A percentile compares a stretch with the other conserved stretches of the same genome.
Conservation (phyloP, 2,797 vertebrate genomes). For the Danio jaintianensis region DNA sequence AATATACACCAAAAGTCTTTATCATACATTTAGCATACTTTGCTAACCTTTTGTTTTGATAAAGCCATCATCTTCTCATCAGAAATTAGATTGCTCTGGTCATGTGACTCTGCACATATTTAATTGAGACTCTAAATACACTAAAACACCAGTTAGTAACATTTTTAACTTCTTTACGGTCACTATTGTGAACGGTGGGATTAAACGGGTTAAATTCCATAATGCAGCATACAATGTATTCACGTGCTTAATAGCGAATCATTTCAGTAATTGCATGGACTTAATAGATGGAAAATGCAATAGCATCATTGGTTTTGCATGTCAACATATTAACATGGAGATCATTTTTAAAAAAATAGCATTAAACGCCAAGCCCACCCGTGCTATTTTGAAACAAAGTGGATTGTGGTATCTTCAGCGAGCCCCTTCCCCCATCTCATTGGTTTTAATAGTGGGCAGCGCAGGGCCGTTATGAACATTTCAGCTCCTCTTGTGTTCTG, state of each 20-base stretch:
- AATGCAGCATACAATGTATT: neutral
- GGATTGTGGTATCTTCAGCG: slow-evolving; percentile 37
- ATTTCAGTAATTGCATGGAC: slow-evolving; percentile 22
- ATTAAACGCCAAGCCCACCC: slow-evolving; percentile 39
- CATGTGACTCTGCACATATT: no score
- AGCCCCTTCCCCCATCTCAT: slow-evolving; percentile 38
- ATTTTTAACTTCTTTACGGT: neutral
- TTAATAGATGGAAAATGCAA: slow-evolving; percentile 26
- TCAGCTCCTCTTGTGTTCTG: slow-evolving; percentile 63
- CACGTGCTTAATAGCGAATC: slow-evolving; percentile 28
- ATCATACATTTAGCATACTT: no score
- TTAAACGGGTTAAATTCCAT: no score
- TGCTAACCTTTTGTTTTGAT: no score
- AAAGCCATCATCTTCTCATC: no score
- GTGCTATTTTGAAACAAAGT: slow-evolving; percentile 22
- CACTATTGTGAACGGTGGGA: no score
- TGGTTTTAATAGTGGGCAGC: slow-evolving; percentile 62
- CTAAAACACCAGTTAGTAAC: no score
- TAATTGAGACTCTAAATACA: no score
- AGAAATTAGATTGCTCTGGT: no score
- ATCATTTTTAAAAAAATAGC: slow-evolving; percentile 47
- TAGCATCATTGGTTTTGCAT: slow-evolving; percentile 32
- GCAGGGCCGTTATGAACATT: slow-evolving; percentile 57
- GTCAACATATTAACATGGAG: slow-evolving; percentile 28
- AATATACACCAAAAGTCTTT: no score